Percentiles rank a stretch among this genome's conserved stretches.
Evolutionary conservation across 2,888 invertebrate genomes (phyloP).

Genomic region (Drosophila affinis): DNA sequence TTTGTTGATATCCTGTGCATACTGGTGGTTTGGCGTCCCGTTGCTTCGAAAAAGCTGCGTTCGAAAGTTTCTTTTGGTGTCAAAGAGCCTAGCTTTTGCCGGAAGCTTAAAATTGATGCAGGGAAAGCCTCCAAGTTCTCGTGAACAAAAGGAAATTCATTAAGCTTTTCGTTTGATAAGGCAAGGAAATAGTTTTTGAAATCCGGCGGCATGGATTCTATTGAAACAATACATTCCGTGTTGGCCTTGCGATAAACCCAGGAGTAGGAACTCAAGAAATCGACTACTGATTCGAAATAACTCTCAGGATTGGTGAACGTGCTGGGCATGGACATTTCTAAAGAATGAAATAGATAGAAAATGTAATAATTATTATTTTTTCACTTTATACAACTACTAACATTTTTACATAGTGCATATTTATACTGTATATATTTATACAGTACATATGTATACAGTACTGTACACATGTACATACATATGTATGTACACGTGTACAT

Average conservation of each 20-base stretch:
- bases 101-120: constrained; percentile 49
- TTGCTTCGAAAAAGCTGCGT: background rate
- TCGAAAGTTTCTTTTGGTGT: constrained; percentile 46
- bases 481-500: background rate
- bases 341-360: constrained; percentile 7
- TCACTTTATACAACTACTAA: background rate
- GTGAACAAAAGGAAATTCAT: constrained; percentile 83
- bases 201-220: constrained; percentile 85
- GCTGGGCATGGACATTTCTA: constrained; percentile 82
- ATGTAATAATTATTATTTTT: background rate
- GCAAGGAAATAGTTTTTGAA: constrained; percentile 84
- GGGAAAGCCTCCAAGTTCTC: constrained; percentile 29
- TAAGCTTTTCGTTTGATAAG: constrained; percentile 84
- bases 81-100: constrained; percentile 69
- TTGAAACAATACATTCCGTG: constrained; percentile 86
- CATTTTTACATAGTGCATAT: background rate
- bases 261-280: constrained; percentile 86
- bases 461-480: too few species aligned
- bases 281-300: constrained; percentile 86
- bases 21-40: background rate
- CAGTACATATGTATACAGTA: background rate
- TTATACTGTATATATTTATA: background rate
- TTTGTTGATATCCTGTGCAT: constrained; percentile 85
- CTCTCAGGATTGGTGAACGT: constrained; percentile 66
- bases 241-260: constrained; percentile 88